Base-by-base conservation (phyloP, 2,113 vertebrate species). In the Oreocharis arfaki region DNA sequence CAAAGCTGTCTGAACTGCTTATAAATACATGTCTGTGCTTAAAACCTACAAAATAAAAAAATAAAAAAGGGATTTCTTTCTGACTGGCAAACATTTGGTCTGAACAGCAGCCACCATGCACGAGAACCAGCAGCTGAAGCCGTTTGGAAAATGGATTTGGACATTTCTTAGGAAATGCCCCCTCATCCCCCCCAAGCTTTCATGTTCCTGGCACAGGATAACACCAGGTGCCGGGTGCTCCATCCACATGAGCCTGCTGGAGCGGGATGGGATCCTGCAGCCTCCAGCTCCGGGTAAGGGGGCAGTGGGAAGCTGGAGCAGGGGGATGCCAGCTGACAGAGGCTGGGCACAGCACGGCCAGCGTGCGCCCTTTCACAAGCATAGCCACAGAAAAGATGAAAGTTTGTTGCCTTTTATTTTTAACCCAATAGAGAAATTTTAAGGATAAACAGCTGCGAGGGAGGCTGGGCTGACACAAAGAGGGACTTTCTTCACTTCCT, bases 201-300 rank as follows among this genome's bases (percentile, higher is more conserved):
- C 91, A 59, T 60, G 74, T 52, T 90, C n/a, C 26, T 67, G 68
- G 84, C 71, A 70, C 32, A 24, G 1, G 20, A 35, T 13, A 79
- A 83, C 95, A 96, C 68, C 97, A 98, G 97, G 97, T 97, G 97
- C 84, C 0, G 73, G 79, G 44, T 42, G 55, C 22, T 24, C 46
- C 67, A 41, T 41, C 61, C 93, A 37, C 84, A 27, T 0, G 26
- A 88, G 74, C 77, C 84, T 78, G 64, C 33, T 47, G 50, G 64
- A 13, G 74, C 7, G 47, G 82, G 82, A 28, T 17, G 49, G 75
- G 39, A 46, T 67, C 44, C 92, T 11, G 37, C 83, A 46, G 86
- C 52, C 6, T 33, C 27, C 41, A 37, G 77, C n/a, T 21, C 78
- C 1, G 8, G 56, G 28, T 12, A 32, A 77, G 57, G 12, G 89